Conservation (phyloP, 2,888 invertebrate species). For the Perizoma flavofasciatum region DNA sequence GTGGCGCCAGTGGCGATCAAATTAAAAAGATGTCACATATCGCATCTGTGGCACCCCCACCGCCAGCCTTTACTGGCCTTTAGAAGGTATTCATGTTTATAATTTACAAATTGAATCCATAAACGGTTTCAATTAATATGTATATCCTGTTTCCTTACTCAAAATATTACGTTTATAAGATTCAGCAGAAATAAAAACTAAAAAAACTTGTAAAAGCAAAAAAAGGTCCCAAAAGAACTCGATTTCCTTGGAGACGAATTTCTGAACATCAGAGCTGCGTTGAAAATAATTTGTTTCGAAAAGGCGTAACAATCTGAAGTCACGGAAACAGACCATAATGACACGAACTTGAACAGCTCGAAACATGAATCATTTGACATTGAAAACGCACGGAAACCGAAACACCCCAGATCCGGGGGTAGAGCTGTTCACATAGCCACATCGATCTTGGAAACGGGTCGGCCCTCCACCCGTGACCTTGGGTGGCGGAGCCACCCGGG, state of each 20-base stretch:
- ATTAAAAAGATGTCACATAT: too few relatives aligned
- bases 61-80: too few relatives aligned
- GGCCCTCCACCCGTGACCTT: slow-evolving; percentile 66
- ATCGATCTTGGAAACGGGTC: slow-evolving; percentile 81
- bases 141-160: too few relatives aligned
- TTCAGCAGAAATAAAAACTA: too few relatives aligned
- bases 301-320: slow-evolving; percentile 52
- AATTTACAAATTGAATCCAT: too few relatives aligned
- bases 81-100: too few relatives aligned
- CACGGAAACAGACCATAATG: slow-evolving; percentile 70
- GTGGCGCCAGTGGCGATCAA: too few relatives aligned
- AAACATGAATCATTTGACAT: slow-evolving; percentile 77
- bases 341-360: slow-evolving; percentile 54
- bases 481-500: slow-evolving; percentile 63
- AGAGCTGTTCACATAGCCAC: slow-evolving; percentile 65
- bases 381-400: slow-evolving; percentile 71
- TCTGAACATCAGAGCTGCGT: slow-evolving; percentile 16
- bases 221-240: too few relatives aligned
- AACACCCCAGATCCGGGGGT: slow-evolving; percentile 65
- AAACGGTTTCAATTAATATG: too few relatives aligned
- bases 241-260: neutral
- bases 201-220: neutral
- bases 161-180: too few relatives aligned
- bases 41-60: too few relatives aligned
- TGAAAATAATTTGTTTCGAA: slow-evolving; percentile 28